Conservation (phyloP, 1,140 invertebrate genomes). For the Argopecten irradians region DNA sequence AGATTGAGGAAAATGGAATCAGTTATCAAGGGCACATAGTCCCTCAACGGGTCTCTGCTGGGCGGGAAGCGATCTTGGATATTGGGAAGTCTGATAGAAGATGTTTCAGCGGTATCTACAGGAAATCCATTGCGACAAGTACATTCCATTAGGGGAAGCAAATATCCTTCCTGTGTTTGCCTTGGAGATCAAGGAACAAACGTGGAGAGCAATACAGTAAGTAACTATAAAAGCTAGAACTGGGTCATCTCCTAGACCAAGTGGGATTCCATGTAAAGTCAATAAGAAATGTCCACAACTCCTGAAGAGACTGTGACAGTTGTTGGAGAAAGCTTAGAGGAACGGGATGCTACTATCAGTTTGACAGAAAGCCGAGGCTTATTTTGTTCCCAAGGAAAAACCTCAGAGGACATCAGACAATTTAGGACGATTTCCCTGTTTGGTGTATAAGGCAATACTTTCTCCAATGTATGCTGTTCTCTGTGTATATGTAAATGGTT, state of each 20-base stretch:
- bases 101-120: no score
- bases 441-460: not conserved
- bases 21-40: not conserved
- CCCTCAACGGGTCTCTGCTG: no score
- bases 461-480: not conserved
- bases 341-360: slow-evolving; percentile 36
- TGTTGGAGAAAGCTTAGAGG: slow-evolving; percentile 17
- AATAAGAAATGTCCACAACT: slow-evolving; percentile 37
- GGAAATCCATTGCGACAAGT: no score
- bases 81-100: no score
- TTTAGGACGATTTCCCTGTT: slow-evolving; percentile 49
- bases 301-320: not conserved
- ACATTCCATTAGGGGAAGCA: no score
- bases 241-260: slow-evolving; percentile 35
- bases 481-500: no score
- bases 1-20: not conserved
- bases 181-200: not conserved
- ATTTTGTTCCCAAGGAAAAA: slow-evolving; percentile 49
- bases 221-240: slow-evolving; percentile 39
- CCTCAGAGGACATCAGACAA: slow-evolving; percentile 47
- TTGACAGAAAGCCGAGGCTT: slow-evolving; percentile 46
- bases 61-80: no score
- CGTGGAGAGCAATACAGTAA: slow-evolving; percentile 30
- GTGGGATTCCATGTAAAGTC: slow-evolving; percentile 42
- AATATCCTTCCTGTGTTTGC: no score